Evolutionary conservation across 37 sponge, comb jelly and placozoan genomes (phyloP), one percentile per base, ranked within the genome.

Genomic region (Mnemiopsis leidyi): DNA sequence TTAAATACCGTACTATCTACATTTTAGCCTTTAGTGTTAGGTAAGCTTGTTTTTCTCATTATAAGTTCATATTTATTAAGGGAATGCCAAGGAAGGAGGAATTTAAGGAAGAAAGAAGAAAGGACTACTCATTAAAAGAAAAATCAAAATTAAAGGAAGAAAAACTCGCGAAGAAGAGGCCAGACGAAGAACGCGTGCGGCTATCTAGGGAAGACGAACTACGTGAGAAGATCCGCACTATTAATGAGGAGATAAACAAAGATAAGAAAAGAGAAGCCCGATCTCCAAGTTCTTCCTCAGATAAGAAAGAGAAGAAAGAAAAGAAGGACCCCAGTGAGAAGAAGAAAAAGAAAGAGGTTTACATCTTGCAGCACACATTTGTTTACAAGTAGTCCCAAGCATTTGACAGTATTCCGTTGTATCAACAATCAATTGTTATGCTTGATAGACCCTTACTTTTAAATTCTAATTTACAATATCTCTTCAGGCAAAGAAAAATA

Each of bases 251-350:
- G 39, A 38, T 36, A 38, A 35, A 75, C 26, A 75, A 40, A 38
- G 34, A 88, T 23, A 93, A 69, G 39, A 29, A 21, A 32, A n/a
- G 68, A 39, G 93, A 77, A 21, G 23, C 32, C 1, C 23, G 7
- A 36, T 92, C 93, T 29, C 76, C 93, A 3, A 40, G 69, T 2
- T 93, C 76, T 28, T 93, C 93, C 39, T 67, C 76, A 93, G 93
- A 93, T 2, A 77, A 23, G 31, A 77, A 34, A 76, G 93, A 93
- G 26, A 71, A 82, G 82, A 38, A 82, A 31, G 67, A 38, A 2
- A 69, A 38, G 76, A 32, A 38, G 76, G 31, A 29, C 1, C 69
- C 24, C 31, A 9, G 1, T 0, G 82, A 93, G 40, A 93, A 75
- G 39, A 76, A 34, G 69, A 92, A 69, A 30, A 92, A 68, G 33